phyloP scores from a whole-genome alignment of 2,113 vertebrate genomes.

The Tetraodon nigroviridis region DNA sequence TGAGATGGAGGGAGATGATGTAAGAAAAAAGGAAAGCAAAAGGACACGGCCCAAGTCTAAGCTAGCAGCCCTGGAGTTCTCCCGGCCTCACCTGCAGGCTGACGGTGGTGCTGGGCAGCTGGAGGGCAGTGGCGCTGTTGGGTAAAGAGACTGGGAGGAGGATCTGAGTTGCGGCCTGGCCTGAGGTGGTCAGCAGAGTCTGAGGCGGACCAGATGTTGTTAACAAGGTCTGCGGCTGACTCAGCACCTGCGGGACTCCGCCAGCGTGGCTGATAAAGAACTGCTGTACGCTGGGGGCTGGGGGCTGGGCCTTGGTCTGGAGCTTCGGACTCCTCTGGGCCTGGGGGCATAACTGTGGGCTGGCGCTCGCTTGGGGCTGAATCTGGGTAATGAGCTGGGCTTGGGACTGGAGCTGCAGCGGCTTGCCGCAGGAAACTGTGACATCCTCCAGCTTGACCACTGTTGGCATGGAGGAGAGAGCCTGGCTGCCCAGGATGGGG shows the following conservation, averaged over 20 bases:
- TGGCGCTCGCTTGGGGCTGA: constrained; percentile 31
- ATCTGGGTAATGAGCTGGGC: constrained; percentile 45
- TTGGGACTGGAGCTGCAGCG: constrained; percentile 41
- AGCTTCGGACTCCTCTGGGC: constrained; percentile 50
- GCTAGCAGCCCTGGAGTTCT: background rate
- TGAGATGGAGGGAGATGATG: background rate
- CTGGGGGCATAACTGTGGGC: constrained; percentile 25
- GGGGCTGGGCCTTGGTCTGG: constrained; percentile 31
- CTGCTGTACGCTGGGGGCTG: constrained; percentile 71
- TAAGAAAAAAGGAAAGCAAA: background rate
- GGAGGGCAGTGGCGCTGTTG: constrained; percentile 77
- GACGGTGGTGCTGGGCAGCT: constrained; percentile 82
- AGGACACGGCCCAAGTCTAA: background rate
- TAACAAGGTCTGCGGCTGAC: constrained; percentile 82
- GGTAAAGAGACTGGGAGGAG: constrained; percentile 87
- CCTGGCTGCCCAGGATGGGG: constrained; percentile 36
- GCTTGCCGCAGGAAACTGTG: constrained; percentile 51
- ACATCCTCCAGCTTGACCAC: constrained; percentile 73
- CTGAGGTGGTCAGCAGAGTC: constrained; percentile 79
- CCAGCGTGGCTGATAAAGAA: constrained; percentile 85
- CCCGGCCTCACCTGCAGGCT: constrained; percentile 79
- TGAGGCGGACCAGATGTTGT: constrained; percentile 50
- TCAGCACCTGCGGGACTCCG: constrained; percentile 76
- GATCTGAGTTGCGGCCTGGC: constrained; percentile 83
- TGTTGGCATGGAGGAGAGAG: constrained; percentile 18